Conservation (phyloP, 2,797 vertebrate genomes). For the Sebastes aleutianus region DNA sequence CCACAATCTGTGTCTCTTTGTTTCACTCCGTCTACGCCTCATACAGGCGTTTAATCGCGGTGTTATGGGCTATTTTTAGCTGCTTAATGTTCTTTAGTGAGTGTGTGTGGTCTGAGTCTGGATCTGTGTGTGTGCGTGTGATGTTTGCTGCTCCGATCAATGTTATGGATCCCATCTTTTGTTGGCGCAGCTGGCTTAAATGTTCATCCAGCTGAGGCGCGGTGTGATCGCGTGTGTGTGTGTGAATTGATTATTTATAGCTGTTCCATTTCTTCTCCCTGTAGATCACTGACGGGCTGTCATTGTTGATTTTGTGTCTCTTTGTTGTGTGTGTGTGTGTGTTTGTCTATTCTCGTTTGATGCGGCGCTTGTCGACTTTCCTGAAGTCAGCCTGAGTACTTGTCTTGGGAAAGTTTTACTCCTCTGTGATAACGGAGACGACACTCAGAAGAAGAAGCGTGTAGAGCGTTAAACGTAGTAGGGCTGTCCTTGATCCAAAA, state of each 20-base stretch:
- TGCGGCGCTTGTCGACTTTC: not conserved
- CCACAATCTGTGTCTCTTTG: conserved; percentile 32
- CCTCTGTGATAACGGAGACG: not conserved
- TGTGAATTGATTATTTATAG: conserved; percentile 61
- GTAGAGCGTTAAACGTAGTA: not conserved
- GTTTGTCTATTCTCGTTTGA: conserved; percentile 22
- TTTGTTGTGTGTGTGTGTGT: not conserved
- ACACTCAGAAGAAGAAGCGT: not conserved
- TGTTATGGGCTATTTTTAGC: conserved; percentile 58
- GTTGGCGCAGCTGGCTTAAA: conserved; percentile 58
- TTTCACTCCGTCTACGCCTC: not conserved
- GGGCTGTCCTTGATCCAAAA: too few relatives aligned
- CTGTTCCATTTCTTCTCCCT: conserved; percentile 48
- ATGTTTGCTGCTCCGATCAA: conserved; percentile 55
- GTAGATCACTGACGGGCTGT: conserved; percentile 34
- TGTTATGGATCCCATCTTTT: conserved; percentile 67
- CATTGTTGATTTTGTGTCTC: conserved; percentile 31
- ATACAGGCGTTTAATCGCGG: conserved; percentile 21
- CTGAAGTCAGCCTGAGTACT: not conserved
- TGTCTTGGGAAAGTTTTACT: not conserved
- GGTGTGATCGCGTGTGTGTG: conserved; percentile 8
- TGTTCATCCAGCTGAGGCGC: conserved; percentile 47
- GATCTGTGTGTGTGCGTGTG: conserved; percentile 12
- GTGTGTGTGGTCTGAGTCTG: conserved; percentile 38
- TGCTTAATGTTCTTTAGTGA: conserved; percentile 33